Conservation (phyloP, 2,113 vertebrate species). For the Ceyx margarethae region DNA sequence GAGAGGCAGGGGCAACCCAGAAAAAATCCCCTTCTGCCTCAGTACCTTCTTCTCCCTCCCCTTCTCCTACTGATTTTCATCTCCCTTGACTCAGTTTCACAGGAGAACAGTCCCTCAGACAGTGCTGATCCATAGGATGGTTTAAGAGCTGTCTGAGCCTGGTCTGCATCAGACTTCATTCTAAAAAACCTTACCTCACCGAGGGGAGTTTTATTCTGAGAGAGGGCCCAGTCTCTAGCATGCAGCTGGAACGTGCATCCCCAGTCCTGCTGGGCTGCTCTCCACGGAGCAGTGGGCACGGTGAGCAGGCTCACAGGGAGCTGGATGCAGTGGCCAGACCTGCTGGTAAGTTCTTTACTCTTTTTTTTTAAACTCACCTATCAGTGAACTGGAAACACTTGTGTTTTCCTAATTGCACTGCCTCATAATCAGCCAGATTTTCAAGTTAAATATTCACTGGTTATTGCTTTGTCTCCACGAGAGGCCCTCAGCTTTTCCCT, state of each 20-base stretch:
- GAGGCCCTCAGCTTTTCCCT: not conserved
- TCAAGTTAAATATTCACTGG: constrained; percentile 22
- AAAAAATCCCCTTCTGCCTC: not conserved
- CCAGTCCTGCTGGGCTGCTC: not conserved
- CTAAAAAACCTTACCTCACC: accelerated
- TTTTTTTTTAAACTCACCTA: not conserved
- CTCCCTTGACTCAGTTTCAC: not conserved
- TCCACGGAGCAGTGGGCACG: not conserved
- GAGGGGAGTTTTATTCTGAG: accelerated
- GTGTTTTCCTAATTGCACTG: not conserved
- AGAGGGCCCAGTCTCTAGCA: not conserved
- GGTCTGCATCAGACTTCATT: not conserved
- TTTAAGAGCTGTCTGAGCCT: not conserved
- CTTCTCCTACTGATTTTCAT: not conserved
- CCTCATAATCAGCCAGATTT: not conserved
- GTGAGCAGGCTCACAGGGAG: not conserved
- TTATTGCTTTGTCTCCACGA: not conserved
- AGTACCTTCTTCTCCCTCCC: not conserved
- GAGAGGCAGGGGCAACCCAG: not conserved
- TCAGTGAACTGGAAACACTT: not conserved
- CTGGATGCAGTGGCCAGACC: not conserved
- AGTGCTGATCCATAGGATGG: accelerated
- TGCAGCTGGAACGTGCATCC: not conserved
- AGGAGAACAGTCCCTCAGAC: not conserved
- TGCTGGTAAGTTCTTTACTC: not conserved